Conservation (phyloP, 2,888 invertebrate genomes). For the Limenitis camilla region DNA sequence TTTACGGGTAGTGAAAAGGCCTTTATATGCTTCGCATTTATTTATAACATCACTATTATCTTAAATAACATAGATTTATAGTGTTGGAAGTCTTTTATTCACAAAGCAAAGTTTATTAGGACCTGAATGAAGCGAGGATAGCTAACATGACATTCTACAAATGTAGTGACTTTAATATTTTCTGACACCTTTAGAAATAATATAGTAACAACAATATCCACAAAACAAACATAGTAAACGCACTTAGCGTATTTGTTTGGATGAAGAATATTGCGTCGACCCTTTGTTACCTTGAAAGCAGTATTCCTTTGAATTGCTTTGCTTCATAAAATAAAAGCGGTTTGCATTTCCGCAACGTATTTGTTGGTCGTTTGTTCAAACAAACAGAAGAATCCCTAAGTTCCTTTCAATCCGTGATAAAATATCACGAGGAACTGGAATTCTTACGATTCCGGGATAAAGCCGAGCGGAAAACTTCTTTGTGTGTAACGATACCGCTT, state of each 20-base stretch:
- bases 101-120: too few species aligned
- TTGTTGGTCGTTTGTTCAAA: slow-evolving; percentile 59
- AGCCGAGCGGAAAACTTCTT: slow-evolving; percentile 59
- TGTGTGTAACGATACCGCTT: slow-evolving; percentile 40
- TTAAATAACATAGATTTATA: too few species aligned
- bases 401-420: slow-evolving; percentile 56
- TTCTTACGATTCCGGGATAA: slow-evolving; percentile 50
- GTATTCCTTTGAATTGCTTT: slow-evolving; percentile 60
- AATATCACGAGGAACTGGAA: slow-evolving; percentile 61
- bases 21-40: too few species aligned
- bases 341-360: slow-evolving; percentile 60
- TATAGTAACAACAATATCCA: background rate
- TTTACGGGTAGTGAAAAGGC: too few species aligned
- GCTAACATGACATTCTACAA: too few species aligned
- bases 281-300: slow-evolving; percentile 44
- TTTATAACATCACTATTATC: too few species aligned
- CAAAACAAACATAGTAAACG: slow-evolving; percentile 6
- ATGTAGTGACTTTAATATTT: background rate
- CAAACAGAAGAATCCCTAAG: slow-evolving; percentile 55
- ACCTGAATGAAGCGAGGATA: too few species aligned
- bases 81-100: too few species aligned
- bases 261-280: slow-evolving; percentile 17
- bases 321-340: slow-evolving; percentile 53
- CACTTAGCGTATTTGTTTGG: slow-evolving; percentile 9
- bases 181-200: background rate